Evolutionary conservation across 1,140 invertebrate species (phyloP).

Genomic region (Trachymyrmex septentrionalis): DNA sequence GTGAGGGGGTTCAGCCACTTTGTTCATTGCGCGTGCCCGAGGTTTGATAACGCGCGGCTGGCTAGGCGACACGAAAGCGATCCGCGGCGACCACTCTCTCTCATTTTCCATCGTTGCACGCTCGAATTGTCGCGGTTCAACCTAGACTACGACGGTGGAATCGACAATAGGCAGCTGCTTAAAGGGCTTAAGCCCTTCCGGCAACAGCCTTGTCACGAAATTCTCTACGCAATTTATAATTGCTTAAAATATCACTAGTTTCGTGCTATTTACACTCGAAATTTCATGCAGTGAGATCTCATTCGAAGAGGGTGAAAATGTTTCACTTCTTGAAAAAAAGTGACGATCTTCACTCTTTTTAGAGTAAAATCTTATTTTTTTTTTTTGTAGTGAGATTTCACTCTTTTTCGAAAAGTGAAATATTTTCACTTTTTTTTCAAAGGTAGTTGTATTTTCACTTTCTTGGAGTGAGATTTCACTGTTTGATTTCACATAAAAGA

Average conservation of each 20-base stretch:
- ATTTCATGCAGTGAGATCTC: too few species aligned
- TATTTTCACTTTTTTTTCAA: too few species aligned
- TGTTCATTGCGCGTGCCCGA: constrained; percentile 61
- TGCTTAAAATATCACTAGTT: not conserved
- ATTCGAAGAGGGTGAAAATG: too few species aligned
- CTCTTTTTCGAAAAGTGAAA: too few species aligned
- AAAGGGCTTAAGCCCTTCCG: constrained; percentile 23
- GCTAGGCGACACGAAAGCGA: constrained; percentile 62
- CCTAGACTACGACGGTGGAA: constrained; percentile 34
- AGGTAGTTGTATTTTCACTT: too few species aligned
- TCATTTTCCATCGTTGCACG: constrained; percentile 48
- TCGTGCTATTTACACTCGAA: too few species aligned
- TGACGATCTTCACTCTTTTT: too few species aligned
- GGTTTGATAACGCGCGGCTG: constrained; percentile 66
- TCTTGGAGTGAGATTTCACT: too few species aligned
- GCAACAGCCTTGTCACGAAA: constrained; percentile 28
- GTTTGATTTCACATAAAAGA: too few species aligned
- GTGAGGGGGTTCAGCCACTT: constrained; percentile 47
- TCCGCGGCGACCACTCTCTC: constrained; percentile 32
- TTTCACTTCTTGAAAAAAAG: too few species aligned
- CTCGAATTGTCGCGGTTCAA: constrained; percentile 47
- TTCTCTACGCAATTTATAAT: not conserved
- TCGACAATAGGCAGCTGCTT: constrained; percentile 43
- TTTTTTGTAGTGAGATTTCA: too few species aligned
- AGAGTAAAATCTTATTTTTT: too few species aligned